Evolutionary conservation across 2,888 invertebrate species (phyloP), one percentile per base, ranked within the genome.

Genomic region (Cheilosia vernalis): DNA sequence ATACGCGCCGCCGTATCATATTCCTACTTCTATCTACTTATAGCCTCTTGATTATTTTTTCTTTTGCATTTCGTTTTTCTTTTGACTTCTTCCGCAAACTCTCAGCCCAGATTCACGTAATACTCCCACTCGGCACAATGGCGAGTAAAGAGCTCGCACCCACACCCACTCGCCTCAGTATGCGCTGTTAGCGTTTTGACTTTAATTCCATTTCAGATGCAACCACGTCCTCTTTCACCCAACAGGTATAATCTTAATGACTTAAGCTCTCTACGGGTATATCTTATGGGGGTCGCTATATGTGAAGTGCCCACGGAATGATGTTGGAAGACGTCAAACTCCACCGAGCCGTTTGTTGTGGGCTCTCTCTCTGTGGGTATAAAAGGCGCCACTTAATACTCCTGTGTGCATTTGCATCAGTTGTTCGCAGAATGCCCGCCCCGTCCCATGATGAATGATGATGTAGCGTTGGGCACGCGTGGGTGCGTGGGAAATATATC

Each of bases 161-260:
- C 61, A 76, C 58, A 27, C 27, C 27, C 27, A 27, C 27, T 76
- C 60, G 24, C 61, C 60, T 33, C 74, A 63, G 67, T n/a, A n/a
- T 81, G 67, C 63, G 67, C 63, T 69, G 63, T 61, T 63, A 67
- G 72, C 49, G 67, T 30, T 67, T 66, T 56, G 49, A 58, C 30
- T 55, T 61, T 67, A 67, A 56, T 63, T 47, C 66, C 66, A 60
- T 72, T 55, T 17, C 67, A 67, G 55, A 80, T 74, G 63, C 58
- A 67, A 15, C 49, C 33, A 30, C 19, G 44, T 40, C 42, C 21
- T 10, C 17, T 21, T 33, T 44, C 24, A 19, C 56, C 49, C 78
- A 73, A 73, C 79, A 84, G 74, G 83, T 27, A 27, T 84, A 79
- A 84, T 79, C 79, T 53, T 74, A 74, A 84, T 79, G 78, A 79